Evolutionary conservation across 23 tunicate species (phyloP).

Genomic region (Trididemnum miniatum): DNA sequence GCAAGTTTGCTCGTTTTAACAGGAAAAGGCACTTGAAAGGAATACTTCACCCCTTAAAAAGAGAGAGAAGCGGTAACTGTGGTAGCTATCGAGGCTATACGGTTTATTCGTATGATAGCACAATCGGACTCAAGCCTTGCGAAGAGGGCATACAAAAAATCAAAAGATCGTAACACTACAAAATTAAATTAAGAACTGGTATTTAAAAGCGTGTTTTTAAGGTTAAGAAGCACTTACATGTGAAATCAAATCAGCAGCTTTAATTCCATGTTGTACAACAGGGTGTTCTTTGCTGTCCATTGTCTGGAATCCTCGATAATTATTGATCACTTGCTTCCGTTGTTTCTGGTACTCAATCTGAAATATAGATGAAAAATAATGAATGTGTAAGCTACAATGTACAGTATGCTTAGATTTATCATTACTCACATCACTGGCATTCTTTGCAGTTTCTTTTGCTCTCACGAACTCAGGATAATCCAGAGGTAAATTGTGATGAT

Average conservation of each 20-base stretch:
- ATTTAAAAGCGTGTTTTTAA: too few species aligned
- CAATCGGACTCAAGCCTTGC: too few species aligned
- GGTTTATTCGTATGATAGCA: too few species aligned
- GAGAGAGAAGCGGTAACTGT: too few species aligned
- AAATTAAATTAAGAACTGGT: not conserved
- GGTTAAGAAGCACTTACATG: constrained; percentile 47
- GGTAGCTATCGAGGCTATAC: too few species aligned
- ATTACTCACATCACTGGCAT: constrained; percentile 89
- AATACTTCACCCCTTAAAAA: too few species aligned
- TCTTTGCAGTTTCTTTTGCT: constrained; percentile 81
- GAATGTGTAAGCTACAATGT: not conserved
- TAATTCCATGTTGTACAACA: constrained; percentile 92
- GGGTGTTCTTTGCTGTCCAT: constrained; percentile 98
- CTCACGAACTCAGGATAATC: constrained; percentile 94
- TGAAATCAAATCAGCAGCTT: constrained; percentile 83
- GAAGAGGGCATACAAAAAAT: too few species aligned
- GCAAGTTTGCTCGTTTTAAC: too few species aligned
- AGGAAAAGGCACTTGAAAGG: too few species aligned
- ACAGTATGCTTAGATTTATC: not conserved
- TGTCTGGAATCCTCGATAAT: constrained; percentile 90
- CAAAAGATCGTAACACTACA: not conserved
- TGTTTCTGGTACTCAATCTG: constrained; percentile 83
- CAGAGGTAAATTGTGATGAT: constrained; percentile 72
- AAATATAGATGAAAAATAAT: not conserved
- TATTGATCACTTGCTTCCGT: constrained; percentile 64